Evolutionary conservation across 2,888 invertebrate species (phyloP), one percentile per base, ranked within the genome.

Genomic region (Epirrhoe alternata): DNA sequence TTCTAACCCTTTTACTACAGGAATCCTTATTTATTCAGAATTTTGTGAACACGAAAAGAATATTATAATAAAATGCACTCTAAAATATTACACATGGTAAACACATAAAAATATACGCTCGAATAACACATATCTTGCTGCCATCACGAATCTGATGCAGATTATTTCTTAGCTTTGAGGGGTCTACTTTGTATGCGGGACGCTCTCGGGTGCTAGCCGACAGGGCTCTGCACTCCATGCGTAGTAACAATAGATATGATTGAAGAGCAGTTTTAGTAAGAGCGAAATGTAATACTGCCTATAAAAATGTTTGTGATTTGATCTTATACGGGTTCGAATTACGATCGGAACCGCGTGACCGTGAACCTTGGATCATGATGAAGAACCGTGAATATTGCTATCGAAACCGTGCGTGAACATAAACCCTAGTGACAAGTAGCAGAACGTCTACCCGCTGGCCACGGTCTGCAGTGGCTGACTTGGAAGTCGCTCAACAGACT

Each of bases 171-270:
- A 45, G 60, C 52, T 52, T 52, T 60, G 60, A 60, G 51, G 42
- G 51, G 45, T 35, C 31, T 51, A 31, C 24, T 60, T 52, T 52
- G 42, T 58, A 60, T 60, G 60, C 60, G 42, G 42, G 59, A 50
- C 47, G 51, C 53, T 31, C 5, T n/a, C 14, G 50, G 49, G 58
- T 58, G 58, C 50, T 58, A 58, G 50, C 58, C 58, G 58, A n/a
- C 50, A 51, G n/a, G 35, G 24, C 58, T 35, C 50, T 24, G n/a
- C 58, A 62, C 57, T 70, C 69, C 62, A 73, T 50, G 50, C 35
- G 24, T 50, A 58, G 17, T 50, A 24, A 38, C 50, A 50, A 33
- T 17, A 8, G 58, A 24, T 38, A 58, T 58, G 50, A 51, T 38
- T 58, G 49, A 58, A 58, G 35, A 35, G 50, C n/a, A 38, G 7